Percentiles rank a stretch among this genome's conserved stretches.
Evolutionary conservation across 2,113 vertebrate species (phyloP).

Genomic region (Tyrannus savana): DNA sequence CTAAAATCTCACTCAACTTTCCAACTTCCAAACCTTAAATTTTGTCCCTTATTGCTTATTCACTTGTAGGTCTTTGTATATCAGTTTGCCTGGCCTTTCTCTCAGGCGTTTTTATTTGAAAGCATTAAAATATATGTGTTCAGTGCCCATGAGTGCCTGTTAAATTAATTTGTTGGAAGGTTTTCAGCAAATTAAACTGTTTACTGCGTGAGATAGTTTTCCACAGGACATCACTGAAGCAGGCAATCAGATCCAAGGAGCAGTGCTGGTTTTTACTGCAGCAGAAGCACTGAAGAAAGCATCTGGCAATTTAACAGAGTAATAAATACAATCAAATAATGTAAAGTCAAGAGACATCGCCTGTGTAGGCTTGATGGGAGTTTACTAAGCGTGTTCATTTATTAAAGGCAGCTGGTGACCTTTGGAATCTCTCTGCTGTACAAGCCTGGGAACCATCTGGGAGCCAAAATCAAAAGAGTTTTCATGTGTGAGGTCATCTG

Average conservation of each 20-base stretch:
- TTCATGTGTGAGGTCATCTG: neutral
- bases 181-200: slow-evolving; percentile 33
- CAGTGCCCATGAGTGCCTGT: neutral
- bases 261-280: slow-evolving; percentile 29
- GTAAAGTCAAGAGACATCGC: neutral
- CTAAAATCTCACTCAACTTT: neutral
- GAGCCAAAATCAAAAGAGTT: neutral
- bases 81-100: neutral
- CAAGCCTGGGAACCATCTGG: neutral
- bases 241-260: neutral
- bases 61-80: neutral
- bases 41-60: neutral
- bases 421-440: neutral
- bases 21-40: neutral
- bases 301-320: neutral
- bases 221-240: neutral
- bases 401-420: neutral
- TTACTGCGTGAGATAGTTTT: neutral
- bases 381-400: neutral
- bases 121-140: neutral
- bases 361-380: neutral
- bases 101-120: neutral
- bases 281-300: neutral
- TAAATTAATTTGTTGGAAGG: slow-evolving; percentile 26
- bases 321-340: neutral